phyloP scores from a whole-genome alignment of 2,888 invertebrate species.

The Drosophila kanekoi region DNA sequence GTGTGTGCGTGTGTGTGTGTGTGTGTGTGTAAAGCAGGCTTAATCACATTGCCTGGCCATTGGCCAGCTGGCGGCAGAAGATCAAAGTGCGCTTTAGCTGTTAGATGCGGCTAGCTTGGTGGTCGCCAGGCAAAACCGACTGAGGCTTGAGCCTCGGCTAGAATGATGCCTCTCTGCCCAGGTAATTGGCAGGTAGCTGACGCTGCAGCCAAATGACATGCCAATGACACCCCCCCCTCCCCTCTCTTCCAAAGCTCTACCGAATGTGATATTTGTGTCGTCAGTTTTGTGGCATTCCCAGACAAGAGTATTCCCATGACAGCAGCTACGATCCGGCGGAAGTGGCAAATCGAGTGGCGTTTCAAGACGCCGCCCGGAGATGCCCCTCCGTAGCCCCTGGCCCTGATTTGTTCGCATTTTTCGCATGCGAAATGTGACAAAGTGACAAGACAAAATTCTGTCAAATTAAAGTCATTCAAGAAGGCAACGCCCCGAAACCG shows the following conservation, averaged over 20 bases:
- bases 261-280: conserved; percentile 63
- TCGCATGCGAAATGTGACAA: conserved; percentile 60
- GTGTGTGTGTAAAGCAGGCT: conserved; percentile 71
- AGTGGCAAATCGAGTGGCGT: conserved; percentile 83
- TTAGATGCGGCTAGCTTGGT: conserved; percentile 78
- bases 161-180: conserved; percentile 59
- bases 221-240: conserved; percentile 45
- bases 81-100: conserved; percentile 73
- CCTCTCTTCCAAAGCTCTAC: conserved; percentile 35
- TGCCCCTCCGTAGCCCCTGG: not conserved
- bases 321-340: conserved; percentile 65
- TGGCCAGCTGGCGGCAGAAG: conserved; percentile 80
- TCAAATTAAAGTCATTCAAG: conserved; percentile 81
- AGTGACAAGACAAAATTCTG: conserved; percentile 80
- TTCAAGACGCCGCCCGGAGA: conserved; percentile 68
- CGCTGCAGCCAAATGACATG: conserved; percentile 71
- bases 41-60: conserved; percentile 83
- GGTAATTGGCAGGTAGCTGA: conserved; percentile 78
- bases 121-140: conserved; percentile 52
- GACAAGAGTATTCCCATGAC: conserved; percentile 75
- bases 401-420: conserved; percentile 43
- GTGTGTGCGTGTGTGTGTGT: conserved; percentile 19
- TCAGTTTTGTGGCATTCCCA: conserved; percentile 16
- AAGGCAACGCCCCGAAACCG: conserved; percentile 15
- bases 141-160: conserved; percentile 55